These are phyloP conservation scores for Campoplex nolae DNA, from an alignment of 2,888 invertebrate species.

Conservation along the genomic window DNA sequence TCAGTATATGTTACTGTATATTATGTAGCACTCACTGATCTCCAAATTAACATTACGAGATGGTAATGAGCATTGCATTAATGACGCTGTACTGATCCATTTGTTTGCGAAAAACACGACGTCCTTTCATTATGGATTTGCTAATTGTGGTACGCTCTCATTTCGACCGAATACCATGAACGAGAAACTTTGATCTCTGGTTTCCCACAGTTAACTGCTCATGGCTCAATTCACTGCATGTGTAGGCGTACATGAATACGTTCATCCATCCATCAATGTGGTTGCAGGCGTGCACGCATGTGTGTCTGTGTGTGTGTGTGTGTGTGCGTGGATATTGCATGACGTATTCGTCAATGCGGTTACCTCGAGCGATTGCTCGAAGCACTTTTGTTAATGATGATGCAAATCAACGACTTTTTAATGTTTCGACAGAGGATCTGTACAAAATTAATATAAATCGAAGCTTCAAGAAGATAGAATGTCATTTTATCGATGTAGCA, in stretches of 20 bases:
- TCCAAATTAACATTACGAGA: conserved; percentile 20
- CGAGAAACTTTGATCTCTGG: conserved; percentile 46
- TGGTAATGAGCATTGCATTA: conserved; percentile 24
- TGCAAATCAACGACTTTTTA: not conserved
- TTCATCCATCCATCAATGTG: not conserved
- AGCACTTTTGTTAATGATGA: conserved; percentile 22
- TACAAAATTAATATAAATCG: not conserved
- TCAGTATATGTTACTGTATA: not conserved
- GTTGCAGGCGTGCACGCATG: not conserved
- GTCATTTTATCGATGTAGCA: not conserved
- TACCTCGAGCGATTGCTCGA: conserved; percentile 10
- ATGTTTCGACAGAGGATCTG: not conserved
- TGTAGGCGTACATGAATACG: not conserved
- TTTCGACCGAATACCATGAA: conserved; percentile 26
- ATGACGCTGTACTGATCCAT: conserved; percentile 40
- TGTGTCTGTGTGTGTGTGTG: not conserved
- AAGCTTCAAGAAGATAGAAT: not conserved
- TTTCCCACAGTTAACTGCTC: conserved; percentile 35
- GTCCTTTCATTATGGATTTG: conserved; percentile 39
- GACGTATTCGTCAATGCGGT: conserved; percentile 20
- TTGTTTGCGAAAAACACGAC: conserved; percentile 28
- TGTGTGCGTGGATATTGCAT: not conserved
- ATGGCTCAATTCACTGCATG: not conserved
- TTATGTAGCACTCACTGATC: not conserved
- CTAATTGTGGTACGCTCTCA: conserved; percentile 49